Base-by-base conservation (phyloP, 1,140 invertebrate species). In the Drosophila erecta region DNA sequence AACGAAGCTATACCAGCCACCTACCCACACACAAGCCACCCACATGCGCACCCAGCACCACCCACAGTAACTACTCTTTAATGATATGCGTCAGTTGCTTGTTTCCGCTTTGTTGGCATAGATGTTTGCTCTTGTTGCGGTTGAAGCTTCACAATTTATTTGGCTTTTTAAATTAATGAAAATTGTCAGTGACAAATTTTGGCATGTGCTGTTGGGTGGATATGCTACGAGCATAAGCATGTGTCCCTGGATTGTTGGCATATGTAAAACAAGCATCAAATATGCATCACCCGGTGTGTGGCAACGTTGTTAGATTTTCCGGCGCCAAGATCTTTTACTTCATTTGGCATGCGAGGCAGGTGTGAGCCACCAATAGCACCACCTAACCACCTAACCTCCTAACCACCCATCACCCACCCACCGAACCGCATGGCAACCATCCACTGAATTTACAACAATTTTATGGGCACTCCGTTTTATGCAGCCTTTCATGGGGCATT, bases 141-240 rank as follows among this genome's bases (percentile, higher is more conserved):
- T 49, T 64, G 55, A 53, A 61, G 55, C 67, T 38, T 35, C 65
- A 70, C 59, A 81, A 81, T 86, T 75, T 81, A 78, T 86, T 87
- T 76, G 54, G 46, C 70, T 89, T 89, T 72, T 73, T 77, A 87
- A 89, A 83, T 89, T 89, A 90, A 89, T 89, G 80, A 89, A 89
- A 89, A 89, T 89, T 89, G 84, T 77, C 84, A 84, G 64, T 78
- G 85, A 84, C 84, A 89, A 87, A 83, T 87, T 81, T 57, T 44
- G 49, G 50, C 37, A 55, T 38, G 40, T 47, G 64, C 30, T 30
- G 30, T 30, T 60, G 55, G 8, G 12, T 27, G 47, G n/a, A 15
- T 27, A 27, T 12, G 46, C 47, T 27, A 27, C 49, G 11, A 14
- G 37, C 24, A 27, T 27, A 8, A 70, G 65, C 65, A 70, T 71